These are phyloP conservation scores for Ailurus styani DNA, from an alignment of 2,113 vertebrate species.

Conservation along the genomic window DNA sequence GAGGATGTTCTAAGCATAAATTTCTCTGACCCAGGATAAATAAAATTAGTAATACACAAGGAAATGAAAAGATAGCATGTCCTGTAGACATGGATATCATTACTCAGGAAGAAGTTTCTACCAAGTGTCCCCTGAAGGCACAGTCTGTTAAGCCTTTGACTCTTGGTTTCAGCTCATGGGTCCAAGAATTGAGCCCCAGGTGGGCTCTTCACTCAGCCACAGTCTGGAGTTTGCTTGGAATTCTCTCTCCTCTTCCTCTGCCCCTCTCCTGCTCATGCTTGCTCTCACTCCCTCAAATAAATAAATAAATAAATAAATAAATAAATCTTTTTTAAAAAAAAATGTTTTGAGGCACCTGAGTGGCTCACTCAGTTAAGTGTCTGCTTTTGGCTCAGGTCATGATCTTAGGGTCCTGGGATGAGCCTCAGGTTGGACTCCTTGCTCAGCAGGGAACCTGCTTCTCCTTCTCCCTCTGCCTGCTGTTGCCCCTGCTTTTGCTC, in stretches of 20 bases:
- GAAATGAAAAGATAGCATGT: neutral
- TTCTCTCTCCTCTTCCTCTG: neutral
- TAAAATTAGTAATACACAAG: neutral
- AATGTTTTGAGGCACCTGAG: neutral
- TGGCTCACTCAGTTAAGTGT: neutral
- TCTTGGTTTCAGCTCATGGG: neutral
- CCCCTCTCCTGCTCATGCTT: neutral
- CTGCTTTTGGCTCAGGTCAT: neutral
- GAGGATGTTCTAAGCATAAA: neutral
- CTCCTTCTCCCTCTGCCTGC: neutral
- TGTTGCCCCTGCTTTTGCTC: neutral
- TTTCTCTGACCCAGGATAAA: neutral
- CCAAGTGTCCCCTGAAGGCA: neutral
- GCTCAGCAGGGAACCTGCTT: neutral
- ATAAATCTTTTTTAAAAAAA: neutral
- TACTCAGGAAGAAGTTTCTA: neutral
- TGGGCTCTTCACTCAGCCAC: neutral
- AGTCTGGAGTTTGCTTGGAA: neutral
- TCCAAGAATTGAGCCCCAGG: neutral
- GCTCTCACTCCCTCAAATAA: neutral
- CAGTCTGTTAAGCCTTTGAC: neutral
- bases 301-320: neutral
- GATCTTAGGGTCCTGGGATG: neutral
- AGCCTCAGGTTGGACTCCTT: neutral
- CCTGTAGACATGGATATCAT: neutral